Base-by-base conservation (phyloP, 2,797 vertebrate species). In the Sebastolobus alascanus region DNA sequence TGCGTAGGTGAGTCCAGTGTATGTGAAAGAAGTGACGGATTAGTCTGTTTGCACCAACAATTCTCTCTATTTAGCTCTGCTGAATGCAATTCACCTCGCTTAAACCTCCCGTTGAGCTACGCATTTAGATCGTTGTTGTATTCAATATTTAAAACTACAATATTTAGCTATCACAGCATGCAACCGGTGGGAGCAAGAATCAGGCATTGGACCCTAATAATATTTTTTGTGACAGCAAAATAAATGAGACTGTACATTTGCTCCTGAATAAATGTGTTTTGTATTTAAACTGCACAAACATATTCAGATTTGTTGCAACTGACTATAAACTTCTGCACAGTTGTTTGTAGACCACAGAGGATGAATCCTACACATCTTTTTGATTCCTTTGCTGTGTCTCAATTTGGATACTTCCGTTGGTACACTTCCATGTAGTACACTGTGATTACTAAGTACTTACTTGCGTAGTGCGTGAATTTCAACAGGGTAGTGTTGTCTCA, bases 381-480 rank as follows among this genome's bases (percentile, higher is more conserved):
- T 2, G 27, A 27, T 59, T 59, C 56, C 2, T 16, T 43, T 43
- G 6, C 14, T 43, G 40, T 43, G 13, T 16, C 40, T 43, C 40
- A 16, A 0, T 43, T 14, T 43, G 14, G 14, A 43, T 43, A 43
- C 40, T 43, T 43, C 40, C 14, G 14, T 43, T 43, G 14, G 40
- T 16, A 43, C 40, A 43, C 40, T 43, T 3, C 40, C 40, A 43
- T 43, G 14, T 43, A 43, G 14, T 43, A 43, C 40, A 43, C 40
- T 43, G 40, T 43, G 14, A 5, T 43, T 14, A 14, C 40, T 43
- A 43, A 14, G 40, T 43, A 43, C 14, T 43, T 43, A 3, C 40
- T 43, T 0, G 14, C 40, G 0, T 0, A 43, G 40, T 43, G 0
- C 40, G 0, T 0, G 14, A 43, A 16, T 43, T 43, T 43, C 40